Percentiles rank a stretch among this genome's conserved stretches.
phyloP scores from a whole-genome alignment of 2,797 vertebrate species.

The Enteromius trimaculatus region DNA sequence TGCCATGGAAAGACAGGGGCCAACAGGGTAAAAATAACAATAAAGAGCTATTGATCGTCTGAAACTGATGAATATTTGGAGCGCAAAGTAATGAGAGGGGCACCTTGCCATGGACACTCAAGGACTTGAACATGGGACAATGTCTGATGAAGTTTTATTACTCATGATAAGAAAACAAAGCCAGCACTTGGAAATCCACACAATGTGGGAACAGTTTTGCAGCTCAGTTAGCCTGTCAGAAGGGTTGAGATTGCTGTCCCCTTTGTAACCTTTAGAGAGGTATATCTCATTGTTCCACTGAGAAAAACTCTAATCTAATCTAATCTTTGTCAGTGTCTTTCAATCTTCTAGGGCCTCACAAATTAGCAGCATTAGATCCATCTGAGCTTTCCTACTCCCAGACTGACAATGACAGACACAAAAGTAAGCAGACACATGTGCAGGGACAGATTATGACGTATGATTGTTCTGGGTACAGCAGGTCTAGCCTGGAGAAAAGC shows the following conservation, averaged over 20 bases:
- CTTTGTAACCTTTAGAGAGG: conserved; percentile 51
- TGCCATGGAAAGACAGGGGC: conserved; percentile 1
- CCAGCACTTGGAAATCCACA: conserved; percentile 20
- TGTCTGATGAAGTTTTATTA: conserved; percentile 46
- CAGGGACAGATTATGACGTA: background rate
- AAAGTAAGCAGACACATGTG: background rate
- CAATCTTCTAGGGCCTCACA: background rate
- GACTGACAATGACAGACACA: conserved; percentile 18
- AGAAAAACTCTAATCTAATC: conserved; percentile 39
- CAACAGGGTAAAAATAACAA: conserved; percentile 37
- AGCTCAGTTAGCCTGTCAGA: conserved; percentile 34
- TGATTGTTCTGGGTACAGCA: background rate
- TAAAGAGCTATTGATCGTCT: conserved; percentile 45
- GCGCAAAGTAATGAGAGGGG: conserved; percentile 33
- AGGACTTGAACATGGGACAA: background rate
- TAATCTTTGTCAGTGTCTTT: conserved; percentile 6
- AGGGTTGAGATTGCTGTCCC: conserved; percentile 39
- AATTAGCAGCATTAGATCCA: conserved; percentile 14
- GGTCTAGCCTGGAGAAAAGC: background rate
- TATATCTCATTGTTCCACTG: conserved; percentile 37
- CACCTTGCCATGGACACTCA: conserved; percentile 36
- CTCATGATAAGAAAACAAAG: conserved; percentile 19
- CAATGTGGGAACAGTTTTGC: conserved; percentile 34
- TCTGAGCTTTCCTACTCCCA: conserved; percentile 6
- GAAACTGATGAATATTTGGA: conserved; percentile 49